phyloP scores from a whole-genome alignment of 1,140 invertebrate species.

The Drosophila lacteicornis region DNA sequence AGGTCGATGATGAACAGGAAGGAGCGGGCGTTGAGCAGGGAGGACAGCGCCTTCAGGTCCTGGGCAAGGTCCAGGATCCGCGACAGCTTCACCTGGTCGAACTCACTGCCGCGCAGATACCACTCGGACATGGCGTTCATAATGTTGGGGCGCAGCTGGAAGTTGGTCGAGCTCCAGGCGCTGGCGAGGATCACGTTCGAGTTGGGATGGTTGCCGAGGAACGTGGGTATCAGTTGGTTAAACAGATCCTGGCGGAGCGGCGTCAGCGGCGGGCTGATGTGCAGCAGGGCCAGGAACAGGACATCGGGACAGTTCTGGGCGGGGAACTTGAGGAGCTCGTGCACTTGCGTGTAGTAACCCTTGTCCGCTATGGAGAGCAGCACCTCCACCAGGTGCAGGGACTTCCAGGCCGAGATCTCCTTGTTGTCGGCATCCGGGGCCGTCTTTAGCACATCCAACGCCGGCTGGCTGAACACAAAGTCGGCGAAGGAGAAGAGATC shows the following conservation, averaged over 20 bases:
- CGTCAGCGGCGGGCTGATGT: slow-evolving; percentile 92
- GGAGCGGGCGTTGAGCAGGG: slow-evolving; percentile 96
- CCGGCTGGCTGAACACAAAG: slow-evolving; percentile 93
- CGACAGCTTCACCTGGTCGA: slow-evolving; percentile 96
- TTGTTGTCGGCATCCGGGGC: slow-evolving; percentile 96
- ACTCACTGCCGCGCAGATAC: slow-evolving; percentile 94
- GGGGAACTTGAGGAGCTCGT: slow-evolving; percentile 96
- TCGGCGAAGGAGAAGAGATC: slow-evolving; percentile 98
- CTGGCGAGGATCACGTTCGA: slow-evolving; percentile 96
- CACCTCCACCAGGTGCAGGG: slow-evolving; percentile 95
- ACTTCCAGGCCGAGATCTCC: slow-evolving; percentile 96
- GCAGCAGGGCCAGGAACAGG: slow-evolving; percentile 93
- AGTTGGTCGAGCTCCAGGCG: slow-evolving; percentile 94
- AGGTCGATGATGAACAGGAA: slow-evolving; percentile 99
- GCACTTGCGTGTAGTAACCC: slow-evolving; percentile 92
- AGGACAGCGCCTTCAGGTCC: slow-evolving; percentile 97
- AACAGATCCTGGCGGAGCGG: slow-evolving; percentile 93
- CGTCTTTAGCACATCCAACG: slow-evolving; percentile 95
- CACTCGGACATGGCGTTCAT: slow-evolving; percentile 99
- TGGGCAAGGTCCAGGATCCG: slow-evolving; percentile 98
- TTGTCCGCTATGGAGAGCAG: slow-evolving; percentile 94
- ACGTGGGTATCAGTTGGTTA: slow-evolving; percentile 94
- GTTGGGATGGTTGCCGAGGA: slow-evolving; percentile 97
- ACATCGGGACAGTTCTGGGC: slow-evolving; percentile 97
- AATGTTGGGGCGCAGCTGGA: slow-evolving; percentile 92